Percentiles rank a stretch among this genome's conserved stretches.
These are phyloP conservation scores for Virgularia gustaviana DNA, from an alignment of 92 coral and sea anemone species.

Conservation along the genomic window DNA sequence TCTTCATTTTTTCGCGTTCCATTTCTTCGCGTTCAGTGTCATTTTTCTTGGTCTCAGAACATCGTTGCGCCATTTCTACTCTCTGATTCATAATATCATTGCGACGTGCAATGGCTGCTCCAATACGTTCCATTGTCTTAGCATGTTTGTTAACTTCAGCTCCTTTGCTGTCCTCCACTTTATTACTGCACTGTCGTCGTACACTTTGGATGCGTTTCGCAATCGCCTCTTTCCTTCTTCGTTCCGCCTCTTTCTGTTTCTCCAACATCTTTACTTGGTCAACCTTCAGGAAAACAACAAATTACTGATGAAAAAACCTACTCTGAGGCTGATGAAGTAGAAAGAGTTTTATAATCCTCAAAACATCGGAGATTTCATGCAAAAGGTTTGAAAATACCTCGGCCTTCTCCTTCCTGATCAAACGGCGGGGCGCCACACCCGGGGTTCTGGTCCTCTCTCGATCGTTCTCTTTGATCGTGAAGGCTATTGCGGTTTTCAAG, in stretches of 20 bases:
- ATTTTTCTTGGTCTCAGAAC: not conserved
- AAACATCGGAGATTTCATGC: not conserved
- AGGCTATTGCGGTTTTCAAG: not conserved
- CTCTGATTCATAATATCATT: not conserved
- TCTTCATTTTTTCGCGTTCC: not conserved
- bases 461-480: constrained; percentile 4
- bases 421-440: constrained; percentile 3
- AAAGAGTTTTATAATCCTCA: not conserved
- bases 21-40: not conserved
- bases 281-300: not conserved
- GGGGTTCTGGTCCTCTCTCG: not conserved
- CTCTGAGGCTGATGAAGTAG: not conserved
- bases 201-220: constrained; percentile 12
- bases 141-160: not conserved
- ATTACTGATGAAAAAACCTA: not conserved
- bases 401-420: not conserved
- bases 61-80: not conserved
- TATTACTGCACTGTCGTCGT: not conserved
- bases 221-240: constrained; percentile 1
- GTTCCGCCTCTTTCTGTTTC: constrained; percentile 16
- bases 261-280: not conserved
- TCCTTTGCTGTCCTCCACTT: not conserved
- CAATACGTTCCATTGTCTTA: not conserved
- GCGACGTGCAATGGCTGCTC: not conserved
- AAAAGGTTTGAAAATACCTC: not conserved